Percentiles rank a stretch among this genome's conserved stretches.
Conservation (phyloP, 1,140 invertebrate genomes). For the Drosophila trapezifrons region DNA sequence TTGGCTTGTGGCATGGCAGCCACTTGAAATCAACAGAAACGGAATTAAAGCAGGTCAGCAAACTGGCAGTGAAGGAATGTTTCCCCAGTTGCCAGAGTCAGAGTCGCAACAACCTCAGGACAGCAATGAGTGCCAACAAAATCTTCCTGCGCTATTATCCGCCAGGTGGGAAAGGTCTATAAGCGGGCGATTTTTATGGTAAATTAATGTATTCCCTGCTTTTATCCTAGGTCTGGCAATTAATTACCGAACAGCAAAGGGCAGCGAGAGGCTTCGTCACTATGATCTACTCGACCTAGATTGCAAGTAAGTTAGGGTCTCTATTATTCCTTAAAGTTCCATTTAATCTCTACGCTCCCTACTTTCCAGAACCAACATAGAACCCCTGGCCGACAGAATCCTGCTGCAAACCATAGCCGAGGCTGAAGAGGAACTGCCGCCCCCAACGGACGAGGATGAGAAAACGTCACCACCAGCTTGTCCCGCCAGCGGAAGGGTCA, state of each 20-base stretch:
- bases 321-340: too few relatives aligned
- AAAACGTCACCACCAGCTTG: background rate
- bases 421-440: slow-evolving; percentile 16
- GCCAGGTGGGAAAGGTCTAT: slow-evolving; percentile 84
- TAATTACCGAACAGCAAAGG: slow-evolving; percentile 84
- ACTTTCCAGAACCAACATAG: slow-evolving; percentile 57
- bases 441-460: background rate
- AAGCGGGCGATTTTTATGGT: background rate
- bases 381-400: slow-evolving; percentile 57
- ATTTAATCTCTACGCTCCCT: background rate
- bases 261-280: slow-evolving; percentile 85
- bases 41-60: slow-evolving; percentile 79
- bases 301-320: slow-evolving; percentile 83
- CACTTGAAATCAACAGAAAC: slow-evolving; percentile 51
- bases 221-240: slow-evolving; percentile 66
- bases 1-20: slow-evolving; percentile 24
- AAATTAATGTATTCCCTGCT: background rate
- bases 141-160: slow-evolving; percentile 89
- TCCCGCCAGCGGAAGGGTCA: slow-evolving; percentile 28
- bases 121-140: slow-evolving; percentile 87
- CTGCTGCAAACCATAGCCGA: slow-evolving; percentile 55
- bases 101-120: slow-evolving; percentile 24
- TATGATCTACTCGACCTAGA: slow-evolving; percentile 88
- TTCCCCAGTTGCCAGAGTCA: slow-evolving; percentile 24
- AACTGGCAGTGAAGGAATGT: slow-evolving; percentile 55